These are phyloP conservation scores for Trichogramma evanescens DNA, from an alignment of 2,888 invertebrate genomes.

Conservation along the genomic window DNA sequence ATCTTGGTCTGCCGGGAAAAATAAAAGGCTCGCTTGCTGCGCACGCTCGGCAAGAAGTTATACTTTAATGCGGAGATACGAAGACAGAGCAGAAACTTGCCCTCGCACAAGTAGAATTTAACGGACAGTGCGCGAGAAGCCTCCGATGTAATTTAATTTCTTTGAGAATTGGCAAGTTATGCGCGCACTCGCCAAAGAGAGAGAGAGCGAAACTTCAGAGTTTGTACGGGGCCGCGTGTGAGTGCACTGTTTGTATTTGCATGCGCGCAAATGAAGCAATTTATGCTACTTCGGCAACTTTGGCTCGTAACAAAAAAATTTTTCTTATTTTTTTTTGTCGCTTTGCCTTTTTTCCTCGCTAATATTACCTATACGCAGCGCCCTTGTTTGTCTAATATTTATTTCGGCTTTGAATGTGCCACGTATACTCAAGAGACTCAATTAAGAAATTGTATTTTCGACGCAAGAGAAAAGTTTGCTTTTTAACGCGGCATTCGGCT, in stretches of 20 bases:
- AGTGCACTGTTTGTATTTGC: slow-evolving; percentile 10
- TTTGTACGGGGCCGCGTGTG: too few species aligned
- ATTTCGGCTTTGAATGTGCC: too few species aligned
- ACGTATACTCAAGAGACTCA: too few species aligned
- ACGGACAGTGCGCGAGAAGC: slow-evolving; percentile 6
- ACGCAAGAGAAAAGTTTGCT: too few species aligned
- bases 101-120: slow-evolving; percentile 18
- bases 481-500: too few species aligned
- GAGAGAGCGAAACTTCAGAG: too few species aligned
- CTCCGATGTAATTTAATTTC: slow-evolving; percentile 19
- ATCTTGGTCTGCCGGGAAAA: too few species aligned
- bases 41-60: slow-evolving; percentile 9
- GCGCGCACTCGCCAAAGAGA: not conserved
- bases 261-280: slow-evolving; percentile 15
- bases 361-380: too few species aligned
- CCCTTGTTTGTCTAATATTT: too few species aligned
- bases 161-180: slow-evolving; percentile 21
- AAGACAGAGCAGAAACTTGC: slow-evolving; percentile 14
- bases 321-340: slow-evolving; percentile 3
- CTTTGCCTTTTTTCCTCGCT: too few species aligned
- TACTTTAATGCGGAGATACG: slow-evolving; percentile 17
- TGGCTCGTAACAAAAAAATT: not conserved
- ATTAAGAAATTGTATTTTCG: too few species aligned
- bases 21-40: too few species aligned
- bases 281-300: slow-evolving; percentile 13